A percentile compares a stretch with the other conserved stretches of the same genome.
Conservation (phyloP, 2,113 vertebrate species). For the Leucosticte australis region DNA sequence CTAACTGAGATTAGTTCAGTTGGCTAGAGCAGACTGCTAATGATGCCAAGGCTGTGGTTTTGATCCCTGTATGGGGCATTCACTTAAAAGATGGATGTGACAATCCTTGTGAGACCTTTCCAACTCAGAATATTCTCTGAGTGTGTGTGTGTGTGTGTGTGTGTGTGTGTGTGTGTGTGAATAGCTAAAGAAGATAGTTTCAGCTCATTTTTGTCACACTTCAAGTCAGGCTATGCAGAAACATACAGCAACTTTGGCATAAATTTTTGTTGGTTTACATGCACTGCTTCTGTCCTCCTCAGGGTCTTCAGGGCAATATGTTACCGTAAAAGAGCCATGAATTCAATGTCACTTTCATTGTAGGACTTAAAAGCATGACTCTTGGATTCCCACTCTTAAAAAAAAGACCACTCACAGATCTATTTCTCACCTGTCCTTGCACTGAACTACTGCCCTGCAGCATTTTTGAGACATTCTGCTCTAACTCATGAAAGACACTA, state of each 20-base stretch:
- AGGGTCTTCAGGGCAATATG: not conserved
- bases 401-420: not conserved
- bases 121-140: not conserved
- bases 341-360: not conserved
- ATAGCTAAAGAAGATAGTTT: not conserved
- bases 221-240: not conserved
- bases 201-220: not conserved
- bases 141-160: no score
- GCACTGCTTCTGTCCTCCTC: not conserved
- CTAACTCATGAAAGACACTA: not conserved
- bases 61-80: not conserved
- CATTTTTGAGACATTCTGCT: not conserved
- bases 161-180: no score
- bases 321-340: not conserved
- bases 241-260: fast-evolving
- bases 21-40: not conserved
- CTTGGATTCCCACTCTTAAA: not conserved
- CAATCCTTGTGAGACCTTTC: not conserved
- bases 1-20: not conserved
- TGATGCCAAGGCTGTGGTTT: not conserved
- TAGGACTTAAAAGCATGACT: not conserved
- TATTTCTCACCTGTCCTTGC: not conserved
- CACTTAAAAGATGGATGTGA: not conserved
- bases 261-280: not conserved
- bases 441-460: not conserved